phyloP scores from a whole-genome alignment of 2,797 vertebrate species.

The Sciurus vulgaris region DNA sequence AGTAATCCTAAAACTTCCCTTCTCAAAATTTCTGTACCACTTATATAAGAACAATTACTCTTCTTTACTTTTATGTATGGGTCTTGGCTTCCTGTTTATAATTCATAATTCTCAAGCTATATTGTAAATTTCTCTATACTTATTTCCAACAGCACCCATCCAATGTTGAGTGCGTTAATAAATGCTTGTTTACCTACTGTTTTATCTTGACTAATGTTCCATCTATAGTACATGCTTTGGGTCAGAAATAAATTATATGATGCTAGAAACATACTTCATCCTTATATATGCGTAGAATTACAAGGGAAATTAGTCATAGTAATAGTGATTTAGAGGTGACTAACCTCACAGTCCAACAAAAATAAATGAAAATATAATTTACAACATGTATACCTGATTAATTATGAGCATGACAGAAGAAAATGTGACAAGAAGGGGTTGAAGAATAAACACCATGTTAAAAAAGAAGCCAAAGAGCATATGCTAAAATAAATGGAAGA shows the following conservation, averaged over 20 bases:
- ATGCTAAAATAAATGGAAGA: not conserved
- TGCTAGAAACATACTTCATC: not conserved
- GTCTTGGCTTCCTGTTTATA: conserved; percentile 22
- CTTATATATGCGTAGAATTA: conserved; percentile 41
- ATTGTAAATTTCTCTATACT: conserved; percentile 41
- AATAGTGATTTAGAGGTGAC: conserved; percentile 44
- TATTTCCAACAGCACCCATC: not conserved
- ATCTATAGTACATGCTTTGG: conserved; percentile 24
- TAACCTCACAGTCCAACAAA: conserved; percentile 59
- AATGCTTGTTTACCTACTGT: not conserved
- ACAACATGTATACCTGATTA: conserved; percentile 54
- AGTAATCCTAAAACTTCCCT: not conserved
- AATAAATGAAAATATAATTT: conserved; percentile 70
- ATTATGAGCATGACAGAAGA: conserved; percentile 24
- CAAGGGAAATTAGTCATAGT: conserved; percentile 43
- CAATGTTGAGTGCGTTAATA: not conserved
- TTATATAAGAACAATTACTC: not conserved
- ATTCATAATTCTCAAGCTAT: conserved; percentile 52
- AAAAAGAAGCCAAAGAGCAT: not conserved
- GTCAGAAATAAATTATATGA: conserved; percentile 63
- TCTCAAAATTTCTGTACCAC: not conserved
- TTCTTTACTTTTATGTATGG: not conserved
- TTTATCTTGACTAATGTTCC: conserved; percentile 59
- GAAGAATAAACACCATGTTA: conserved; percentile 18
- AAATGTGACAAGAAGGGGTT: not conserved